Conservation (phyloP, 2,797 vertebrate genomes). For the Pseudochirops cupreus region DNA sequence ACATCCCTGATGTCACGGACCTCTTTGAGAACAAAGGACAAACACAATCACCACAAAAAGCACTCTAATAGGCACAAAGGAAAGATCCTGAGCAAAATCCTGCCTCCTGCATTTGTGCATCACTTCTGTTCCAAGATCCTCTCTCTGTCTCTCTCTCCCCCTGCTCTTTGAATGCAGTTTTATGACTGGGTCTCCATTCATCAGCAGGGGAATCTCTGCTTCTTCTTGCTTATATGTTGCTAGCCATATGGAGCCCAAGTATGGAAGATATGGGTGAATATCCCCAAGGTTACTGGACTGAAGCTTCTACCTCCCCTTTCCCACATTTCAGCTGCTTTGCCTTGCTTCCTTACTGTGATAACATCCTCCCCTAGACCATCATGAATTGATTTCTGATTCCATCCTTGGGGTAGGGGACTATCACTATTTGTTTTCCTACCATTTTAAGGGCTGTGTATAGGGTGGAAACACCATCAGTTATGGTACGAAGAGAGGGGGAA, state of each 20-base stretch:
- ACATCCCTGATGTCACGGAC: too few species aligned
- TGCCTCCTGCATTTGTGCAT: neutral
- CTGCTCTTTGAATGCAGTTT: neutral
- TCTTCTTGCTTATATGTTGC: neutral
- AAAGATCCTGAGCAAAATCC: neutral
- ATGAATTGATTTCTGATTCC: neutral
- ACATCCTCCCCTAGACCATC: neutral
- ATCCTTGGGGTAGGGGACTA: neutral
- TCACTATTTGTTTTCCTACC: neutral
- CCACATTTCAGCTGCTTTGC: neutral
- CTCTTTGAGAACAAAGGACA: too few species aligned
- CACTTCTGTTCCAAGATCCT: neutral
- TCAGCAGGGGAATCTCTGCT: neutral
- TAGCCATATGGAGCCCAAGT: neutral
- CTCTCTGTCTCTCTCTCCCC: neutral
- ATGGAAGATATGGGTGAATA: neutral
- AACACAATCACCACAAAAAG: neutral
- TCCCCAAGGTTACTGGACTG: neutral
- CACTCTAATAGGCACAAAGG: neutral
- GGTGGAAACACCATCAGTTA: neutral
- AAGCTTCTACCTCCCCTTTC: neutral
- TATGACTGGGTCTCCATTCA: neutral
- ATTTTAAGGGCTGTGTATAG: neutral
- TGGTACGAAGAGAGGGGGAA: neutral
- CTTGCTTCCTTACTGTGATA: neutral